Conservation (phyloP, 2,113 vertebrate genomes). For the Sturnus vulgaris region DNA sequence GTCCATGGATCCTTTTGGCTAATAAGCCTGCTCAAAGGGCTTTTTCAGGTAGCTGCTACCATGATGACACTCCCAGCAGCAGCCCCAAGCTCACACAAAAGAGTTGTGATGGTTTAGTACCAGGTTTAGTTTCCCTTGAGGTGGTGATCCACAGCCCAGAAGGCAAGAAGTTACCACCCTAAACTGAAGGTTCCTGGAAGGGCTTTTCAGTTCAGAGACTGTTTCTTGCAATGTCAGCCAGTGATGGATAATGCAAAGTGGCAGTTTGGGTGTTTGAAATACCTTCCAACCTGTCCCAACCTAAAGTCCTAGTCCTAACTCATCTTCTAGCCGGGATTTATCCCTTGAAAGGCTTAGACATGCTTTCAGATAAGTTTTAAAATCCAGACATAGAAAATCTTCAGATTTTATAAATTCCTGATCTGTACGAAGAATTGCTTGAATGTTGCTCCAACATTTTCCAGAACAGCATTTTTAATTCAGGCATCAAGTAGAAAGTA, state of each 20-base stretch:
- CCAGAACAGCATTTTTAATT: background rate
- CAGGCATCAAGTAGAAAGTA: background rate
- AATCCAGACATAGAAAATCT: background rate
- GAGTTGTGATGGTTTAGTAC: background rate
- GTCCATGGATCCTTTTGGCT: background rate
- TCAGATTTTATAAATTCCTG: background rate
- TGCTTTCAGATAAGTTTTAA: background rate
- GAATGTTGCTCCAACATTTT: background rate
- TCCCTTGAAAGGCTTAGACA: background rate
- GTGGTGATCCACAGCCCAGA: background rate
- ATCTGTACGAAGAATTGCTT: background rate
- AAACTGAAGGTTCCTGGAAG: background rate
- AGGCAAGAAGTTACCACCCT: background rate
- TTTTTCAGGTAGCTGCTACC: background rate
- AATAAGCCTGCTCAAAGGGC: background rate
- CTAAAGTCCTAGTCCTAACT: background rate
- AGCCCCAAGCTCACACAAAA: background rate
- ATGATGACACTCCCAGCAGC: background rate
- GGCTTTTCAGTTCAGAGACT: background rate
- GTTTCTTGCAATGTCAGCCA: background rate
- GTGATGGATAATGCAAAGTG: background rate
- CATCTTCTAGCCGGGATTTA: background rate
- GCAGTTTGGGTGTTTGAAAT: background rate
- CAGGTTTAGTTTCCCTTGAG: accelerated
- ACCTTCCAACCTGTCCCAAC: background rate